Conservation (phyloP, 2,113 vertebrate species). For the Megaptera novaeangliae region DNA sequence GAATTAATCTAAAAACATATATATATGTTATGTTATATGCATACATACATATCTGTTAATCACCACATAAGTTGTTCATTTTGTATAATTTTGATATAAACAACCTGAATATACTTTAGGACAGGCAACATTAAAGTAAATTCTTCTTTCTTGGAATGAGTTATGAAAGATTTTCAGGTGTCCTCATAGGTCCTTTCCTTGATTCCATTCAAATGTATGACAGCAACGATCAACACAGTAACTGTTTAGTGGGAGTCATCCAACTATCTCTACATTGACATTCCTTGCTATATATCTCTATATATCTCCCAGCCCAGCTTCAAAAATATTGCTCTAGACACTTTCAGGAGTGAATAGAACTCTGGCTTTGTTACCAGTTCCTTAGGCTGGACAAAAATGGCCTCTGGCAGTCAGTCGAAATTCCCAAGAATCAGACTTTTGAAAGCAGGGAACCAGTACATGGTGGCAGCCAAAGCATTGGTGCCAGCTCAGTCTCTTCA, state of each 20-base stretch:
- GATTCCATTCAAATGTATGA: not conserved
- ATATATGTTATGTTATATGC: not conserved
- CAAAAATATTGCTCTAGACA: not conserved
- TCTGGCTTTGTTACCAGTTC: not conserved
- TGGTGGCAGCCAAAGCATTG: not conserved
- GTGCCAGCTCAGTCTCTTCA: not conserved
- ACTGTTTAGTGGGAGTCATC: not conserved
- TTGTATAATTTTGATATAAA: not conserved
- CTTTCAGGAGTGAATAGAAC: not conserved
- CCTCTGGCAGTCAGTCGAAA: not conserved
- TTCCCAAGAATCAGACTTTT: not conserved
- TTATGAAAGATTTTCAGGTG: not conserved
- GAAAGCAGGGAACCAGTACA: not conserved
- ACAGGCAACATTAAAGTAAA: not conserved
- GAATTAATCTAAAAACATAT: not conserved
- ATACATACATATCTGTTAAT: not conserved
- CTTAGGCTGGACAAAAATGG: not conserved
- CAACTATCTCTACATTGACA: not conserved
- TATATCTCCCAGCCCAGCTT: not conserved
- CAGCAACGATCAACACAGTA: accelerated
- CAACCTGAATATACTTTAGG: not conserved
- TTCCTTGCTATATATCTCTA: not conserved
- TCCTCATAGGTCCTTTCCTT: not conserved
- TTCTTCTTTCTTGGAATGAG: not conserved
- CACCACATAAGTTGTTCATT: not conserved